Base-by-base conservation (phyloP, 1,140 invertebrate species). In the Drosophila lacteicornis region DNA sequence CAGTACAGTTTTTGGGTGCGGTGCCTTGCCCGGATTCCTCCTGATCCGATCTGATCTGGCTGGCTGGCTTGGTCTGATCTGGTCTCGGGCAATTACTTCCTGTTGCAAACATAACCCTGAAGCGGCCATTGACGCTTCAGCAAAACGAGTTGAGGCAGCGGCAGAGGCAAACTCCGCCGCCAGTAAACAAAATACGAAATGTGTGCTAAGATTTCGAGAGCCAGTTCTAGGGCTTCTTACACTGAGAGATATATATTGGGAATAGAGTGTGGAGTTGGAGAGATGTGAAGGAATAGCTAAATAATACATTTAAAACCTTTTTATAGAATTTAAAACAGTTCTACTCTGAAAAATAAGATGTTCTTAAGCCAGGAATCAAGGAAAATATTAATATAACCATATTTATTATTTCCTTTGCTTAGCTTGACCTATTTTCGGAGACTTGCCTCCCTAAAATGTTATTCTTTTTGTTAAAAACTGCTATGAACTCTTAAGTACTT, bases 51-150 rank as follows among this genome's bases (percentile, higher is more conserved):
- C 56, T 58, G 33, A 17, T 47, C 27, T 45, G 58, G 19, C 47
- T 66, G 19, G 19, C 56, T 58, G 33, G 33, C 13, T 19, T 22
- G 53, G 9, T 27, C 25, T 30, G 57, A 17, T 47, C 42, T 45
- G 58, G 25, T 75, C 47, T 66, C 51, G 30, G 53, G 49, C 70
- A 80, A 70, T 80, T 83, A 86, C 83, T 86, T 86, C 83, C 83
- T 86, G 83, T 65, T 88, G 46, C 46, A 82, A 82, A 62, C 58
- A 59, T 88, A 86, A 77, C 83, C 83, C 84, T 86, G 83, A 87
- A 83, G 45, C 63, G 84, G 83, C 50, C 76, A 59, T 85, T 85
- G 60, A 65, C 67, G 67, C 13, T 22, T 38, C n/a, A 12, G 7
- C 22, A 59, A 67, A 60, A 73, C 70, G 17, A 50, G 69, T 73